phyloP scores from a whole-genome alignment of 1,140 invertebrate genomes.

The Saccostrea glomerata region DNA sequence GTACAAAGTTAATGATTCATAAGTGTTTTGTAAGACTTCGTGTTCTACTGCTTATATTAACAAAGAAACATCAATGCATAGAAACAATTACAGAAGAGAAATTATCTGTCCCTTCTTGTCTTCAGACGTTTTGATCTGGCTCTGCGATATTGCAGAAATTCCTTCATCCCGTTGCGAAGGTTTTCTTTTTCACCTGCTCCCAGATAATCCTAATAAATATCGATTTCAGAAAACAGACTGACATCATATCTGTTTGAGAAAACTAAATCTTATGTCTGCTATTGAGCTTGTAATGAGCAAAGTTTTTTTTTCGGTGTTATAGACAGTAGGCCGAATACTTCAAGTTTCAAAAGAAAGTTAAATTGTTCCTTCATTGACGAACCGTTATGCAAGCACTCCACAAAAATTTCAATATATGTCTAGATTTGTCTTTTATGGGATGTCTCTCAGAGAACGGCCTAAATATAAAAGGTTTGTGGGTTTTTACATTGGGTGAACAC shows the following conservation, averaged over 20 bases:
- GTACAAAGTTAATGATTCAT: not conserved
- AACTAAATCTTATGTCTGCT: not conserved
- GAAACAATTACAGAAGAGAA: not conserved
- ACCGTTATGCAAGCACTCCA: not conserved
- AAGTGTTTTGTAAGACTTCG: not conserved
- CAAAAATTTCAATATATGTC: not conserved
- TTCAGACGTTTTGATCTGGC: not conserved
- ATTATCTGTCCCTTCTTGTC: not conserved
- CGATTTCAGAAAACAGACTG: slow-evolving; percentile 2
- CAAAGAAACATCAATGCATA: not conserved
- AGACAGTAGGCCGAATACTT: not conserved
- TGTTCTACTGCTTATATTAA: not conserved
- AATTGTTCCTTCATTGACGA: not conserved
- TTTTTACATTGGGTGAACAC: no score
- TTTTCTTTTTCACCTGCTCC: slow-evolving; percentile 12
- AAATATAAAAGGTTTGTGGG: no score
- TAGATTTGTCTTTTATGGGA: not conserved
- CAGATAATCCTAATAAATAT: not conserved
- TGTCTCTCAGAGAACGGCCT: no score
- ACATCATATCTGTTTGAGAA: not conserved
- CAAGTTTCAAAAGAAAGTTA: not conserved
- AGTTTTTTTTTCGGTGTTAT: not conserved
- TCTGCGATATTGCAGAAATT: not conserved
- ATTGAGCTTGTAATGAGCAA: not conserved
- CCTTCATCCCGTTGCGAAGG: not conserved